Percentiles rank a stretch among this genome's conserved stretches.
Evolutionary conservation across 2,888 invertebrate species (phyloP).

Genomic region (Limnephilus auricula): DNA sequence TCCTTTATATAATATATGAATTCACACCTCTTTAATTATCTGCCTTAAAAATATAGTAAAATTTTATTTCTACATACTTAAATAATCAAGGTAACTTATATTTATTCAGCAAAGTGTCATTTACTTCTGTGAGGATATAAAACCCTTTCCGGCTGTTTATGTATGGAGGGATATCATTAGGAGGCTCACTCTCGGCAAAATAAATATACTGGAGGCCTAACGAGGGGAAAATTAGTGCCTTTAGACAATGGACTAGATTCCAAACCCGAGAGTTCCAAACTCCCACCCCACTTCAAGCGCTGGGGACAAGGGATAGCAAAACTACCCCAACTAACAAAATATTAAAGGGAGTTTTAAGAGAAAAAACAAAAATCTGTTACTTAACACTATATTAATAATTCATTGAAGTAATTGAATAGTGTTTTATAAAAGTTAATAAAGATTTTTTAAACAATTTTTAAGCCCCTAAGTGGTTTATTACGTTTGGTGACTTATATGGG

Average conservation of each 20-base stretch:
- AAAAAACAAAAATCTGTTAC: no score
- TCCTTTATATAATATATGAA: background rate
- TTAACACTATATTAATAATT: no score
- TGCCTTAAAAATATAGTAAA: background rate
- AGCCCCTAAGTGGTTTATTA: no score
- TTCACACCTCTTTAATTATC: background rate
- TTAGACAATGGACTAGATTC: constrained; percentile 43
- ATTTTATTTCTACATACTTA: background rate
- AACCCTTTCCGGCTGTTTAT: constrained; percentile 39
- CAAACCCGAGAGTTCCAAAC: background rate
- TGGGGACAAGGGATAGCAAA: background rate
- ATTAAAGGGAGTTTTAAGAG: no score
- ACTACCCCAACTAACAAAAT: background rate
- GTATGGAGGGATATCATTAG: constrained; percentile 44
- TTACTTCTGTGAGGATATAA: constrained; percentile 24
- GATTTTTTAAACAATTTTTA: no score
- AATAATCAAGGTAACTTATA: background rate
- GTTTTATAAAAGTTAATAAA: no score
- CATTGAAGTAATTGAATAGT: no score
- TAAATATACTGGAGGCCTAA: constrained; percentile 59
- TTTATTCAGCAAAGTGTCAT: constrained; percentile 33
- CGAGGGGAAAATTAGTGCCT: constrained; percentile 57
- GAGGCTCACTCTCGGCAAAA: constrained; percentile 53
- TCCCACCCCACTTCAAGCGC: background rate
- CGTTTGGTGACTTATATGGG: no score